Evolutionary conservation across 2,888 invertebrate genomes (phyloP).

Genomic region (Beris chalybata): DNA sequence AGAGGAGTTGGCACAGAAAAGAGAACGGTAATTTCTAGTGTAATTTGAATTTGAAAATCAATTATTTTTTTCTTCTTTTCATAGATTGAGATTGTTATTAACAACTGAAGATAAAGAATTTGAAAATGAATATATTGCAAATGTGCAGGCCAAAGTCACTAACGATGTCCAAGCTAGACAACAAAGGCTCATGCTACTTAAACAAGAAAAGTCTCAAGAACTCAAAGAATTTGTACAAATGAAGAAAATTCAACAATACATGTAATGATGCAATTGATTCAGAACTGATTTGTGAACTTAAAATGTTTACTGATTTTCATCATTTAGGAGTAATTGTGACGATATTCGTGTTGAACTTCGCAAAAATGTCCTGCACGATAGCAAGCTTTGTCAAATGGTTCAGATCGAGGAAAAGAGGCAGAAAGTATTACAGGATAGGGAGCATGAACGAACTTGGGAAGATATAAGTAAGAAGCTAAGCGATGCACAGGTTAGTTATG

Average conservation of each 20-base stretch:
- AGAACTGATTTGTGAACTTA: neutral
- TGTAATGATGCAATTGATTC: conserved; percentile 7
- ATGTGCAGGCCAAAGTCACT: conserved; percentile 20
- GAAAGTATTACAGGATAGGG: conserved; percentile 7
- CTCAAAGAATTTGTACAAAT: conserved; percentile 21
- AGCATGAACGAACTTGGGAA: conserved; percentile 17
- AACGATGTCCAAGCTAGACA: conserved; percentile 14
- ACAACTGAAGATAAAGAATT: conserved; percentile 21
- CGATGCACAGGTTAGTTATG: conserved; percentile 8
- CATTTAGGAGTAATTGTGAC: conserved; percentile 31
- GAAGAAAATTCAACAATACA: conserved; percentile 33
- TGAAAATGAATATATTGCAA: conserved; percentile 28
- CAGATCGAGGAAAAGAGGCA: conserved; percentile 33
- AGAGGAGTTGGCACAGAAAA: conserved; percentile 20
- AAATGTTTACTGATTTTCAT: neutral
- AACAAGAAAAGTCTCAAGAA: conserved; percentile 25
- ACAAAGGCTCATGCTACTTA: conserved; percentile 18
- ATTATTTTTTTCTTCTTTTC: neutral
- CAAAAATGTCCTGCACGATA: conserved; percentile 29
- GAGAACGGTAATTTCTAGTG: conserved; percentile 6
- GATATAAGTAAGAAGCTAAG: conserved; percentile 3
- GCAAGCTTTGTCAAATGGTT: conserved; percentile 26
- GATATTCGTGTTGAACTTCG: conserved; percentile 30
- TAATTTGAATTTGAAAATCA: neutral
- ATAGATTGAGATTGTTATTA: conserved; percentile 23